Base-by-base conservation (phyloP, 2,888 invertebrate species). In the Buathra laborator region DNA sequence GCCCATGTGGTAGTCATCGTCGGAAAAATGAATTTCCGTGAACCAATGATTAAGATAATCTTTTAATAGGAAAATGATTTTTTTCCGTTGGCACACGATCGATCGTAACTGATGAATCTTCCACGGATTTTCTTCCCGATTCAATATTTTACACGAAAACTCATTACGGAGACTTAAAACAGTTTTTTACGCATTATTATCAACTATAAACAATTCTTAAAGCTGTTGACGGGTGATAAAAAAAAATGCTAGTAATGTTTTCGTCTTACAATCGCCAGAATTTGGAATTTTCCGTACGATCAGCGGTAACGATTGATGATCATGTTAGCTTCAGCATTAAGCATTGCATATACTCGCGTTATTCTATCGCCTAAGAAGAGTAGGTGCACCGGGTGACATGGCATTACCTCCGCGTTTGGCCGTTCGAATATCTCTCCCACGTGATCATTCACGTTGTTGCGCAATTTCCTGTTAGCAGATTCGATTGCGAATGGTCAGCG, bases 381-480 rank as follows among this genome's bases (percentile, higher is more conserved):
- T n/a, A 29, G 29, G 24, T 10, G 6, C 68, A 44, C 53, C 46
- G 71, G 44, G 68, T 12, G 48, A 46, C 53, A 19, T 82, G 68
- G 70, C 16, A 79, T 84, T 83, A 67, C 19, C 46, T 43, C 24
- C 10, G 43, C 10, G 43, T 29, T 29, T 43, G 43, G 46, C n/a
- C 14, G 56, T 43, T 66, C 19, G 37, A 70, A 62, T 32, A 46
- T 67, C 32, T 9, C 44, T 32, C 46, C n/a, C 48, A 37, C 62
- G 51, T 77, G 51, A 82, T 85, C 67, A 76, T 68, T 70, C 67
- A 81, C 51, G 53, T 71, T 77, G 74, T 89, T 89, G 76, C 85
- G 81, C 85, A 89, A 89, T 88, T 72, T 89, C 88, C 86, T 86
- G 81, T 86, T 79, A 77, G 19, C 79, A 44, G 62, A 16, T 78